phyloP scores from a whole-genome alignment of 2,113 vertebrate species.

The Dipodomys spectabilis region DNA sequence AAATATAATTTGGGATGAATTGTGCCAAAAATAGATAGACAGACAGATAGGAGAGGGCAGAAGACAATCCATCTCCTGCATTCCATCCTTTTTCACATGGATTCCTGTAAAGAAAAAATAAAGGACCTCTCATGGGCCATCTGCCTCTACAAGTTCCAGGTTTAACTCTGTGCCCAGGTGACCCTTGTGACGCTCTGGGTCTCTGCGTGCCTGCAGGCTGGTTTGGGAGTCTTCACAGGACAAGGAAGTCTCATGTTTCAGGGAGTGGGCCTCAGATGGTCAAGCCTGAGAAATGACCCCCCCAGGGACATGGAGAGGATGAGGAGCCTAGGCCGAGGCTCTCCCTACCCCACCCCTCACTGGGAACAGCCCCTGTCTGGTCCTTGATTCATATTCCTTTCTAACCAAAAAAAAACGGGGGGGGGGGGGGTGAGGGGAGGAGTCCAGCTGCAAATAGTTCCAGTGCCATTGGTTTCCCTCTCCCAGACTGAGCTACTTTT shows the following conservation, averaged over 20 bases:
- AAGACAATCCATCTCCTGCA: neutral
- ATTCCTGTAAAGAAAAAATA: neutral
- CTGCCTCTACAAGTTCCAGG: neutral
- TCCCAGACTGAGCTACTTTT: neutral
- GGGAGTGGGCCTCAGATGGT: neutral
- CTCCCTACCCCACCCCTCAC: neutral
- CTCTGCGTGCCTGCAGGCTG: neutral
- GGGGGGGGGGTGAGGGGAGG: too few relatives aligned
- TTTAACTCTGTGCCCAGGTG: neutral
- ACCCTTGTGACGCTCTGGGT: neutral
- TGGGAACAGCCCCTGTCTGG: neutral
- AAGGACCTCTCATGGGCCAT: neutral
- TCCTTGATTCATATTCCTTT: neutral
- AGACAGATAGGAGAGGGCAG: neutral
- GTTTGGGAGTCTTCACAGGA: neutral
- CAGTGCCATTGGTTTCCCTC: neutral
- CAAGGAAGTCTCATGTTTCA: neutral
- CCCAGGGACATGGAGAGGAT: neutral
- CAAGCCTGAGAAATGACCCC: rapidly evolving
- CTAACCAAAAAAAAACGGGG: neutral
- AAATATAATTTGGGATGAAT: neutral
- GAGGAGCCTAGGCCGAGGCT: neutral
- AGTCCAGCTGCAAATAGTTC: neutral
- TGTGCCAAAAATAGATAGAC: neutral
- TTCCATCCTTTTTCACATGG: neutral